Base-by-base conservation (phyloP, 2,113 vertebrate genomes). In the Drymodes brunneopygia region DNA sequence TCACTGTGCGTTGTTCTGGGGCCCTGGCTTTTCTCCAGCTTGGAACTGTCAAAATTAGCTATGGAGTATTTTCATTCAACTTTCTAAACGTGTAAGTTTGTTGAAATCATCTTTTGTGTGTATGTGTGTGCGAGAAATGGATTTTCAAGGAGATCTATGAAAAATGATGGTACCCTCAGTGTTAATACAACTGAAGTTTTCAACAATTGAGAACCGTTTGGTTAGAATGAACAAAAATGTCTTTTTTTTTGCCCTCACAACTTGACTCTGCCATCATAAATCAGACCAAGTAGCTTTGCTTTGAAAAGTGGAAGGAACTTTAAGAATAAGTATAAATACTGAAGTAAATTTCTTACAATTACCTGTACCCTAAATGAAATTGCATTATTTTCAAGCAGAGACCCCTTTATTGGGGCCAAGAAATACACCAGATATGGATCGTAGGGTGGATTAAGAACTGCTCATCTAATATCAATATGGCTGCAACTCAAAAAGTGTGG, bases 61-160 rank as follows among this genome's bases (percentile, higher is more conserved):
- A 92, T 0, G 18, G 66, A 80, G 23, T 48, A 82, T 88, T 96
- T 95, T 90, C 70, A 42, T 75, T 87, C 81, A 92, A 88, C 67
- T 86, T 95, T 73, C 94, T 83, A 73, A 94, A 92, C 51, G 27
- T 42, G 24, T 61, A 88, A 82, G 62, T 18, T 75, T 88, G 61
- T 90, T 90, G 74, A 92, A 91, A 85, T 91, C 6, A 54, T 91
- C 51, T 73, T 54, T 61, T 80, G 35, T 64, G 11, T 60, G 12
- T 64, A 29, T 47, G 15, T 64, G 12, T 69, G 38, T 56, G 10
- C 5, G 69, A 96, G 70, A 95, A 91, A 94, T 72, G 78, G 53
- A 84, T 94, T 95, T 96, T 81, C 87, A 94, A 89, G 86, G 83
- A 91, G 69, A 84, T 67, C 60, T 92, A 1, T 91, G 80, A 94